These are phyloP conservation scores for Archips xylosteana DNA, from an alignment of 2,888 invertebrate species.

Conservation along the genomic window DNA sequence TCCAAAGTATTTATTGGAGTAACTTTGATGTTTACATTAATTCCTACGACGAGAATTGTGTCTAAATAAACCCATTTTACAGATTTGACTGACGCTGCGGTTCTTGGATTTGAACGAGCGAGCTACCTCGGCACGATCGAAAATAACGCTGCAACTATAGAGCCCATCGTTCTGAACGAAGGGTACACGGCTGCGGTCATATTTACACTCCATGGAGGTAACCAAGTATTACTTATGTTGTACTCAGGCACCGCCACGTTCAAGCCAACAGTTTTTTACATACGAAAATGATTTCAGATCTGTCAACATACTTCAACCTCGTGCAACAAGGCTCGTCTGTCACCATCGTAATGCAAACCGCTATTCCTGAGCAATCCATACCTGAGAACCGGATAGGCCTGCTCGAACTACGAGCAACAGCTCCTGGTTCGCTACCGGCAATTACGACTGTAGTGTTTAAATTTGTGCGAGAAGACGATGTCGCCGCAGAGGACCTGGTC, in stretches of 20 bases:
- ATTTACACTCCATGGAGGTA: conserved; percentile 45
- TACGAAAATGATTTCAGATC: conserved; percentile 47
- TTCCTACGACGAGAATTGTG: too few relatives aligned
- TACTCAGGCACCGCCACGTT: background rate
- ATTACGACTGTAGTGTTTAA: conserved; percentile 53
- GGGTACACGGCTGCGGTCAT: conserved; percentile 44
- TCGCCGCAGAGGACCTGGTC: conserved; percentile 31
- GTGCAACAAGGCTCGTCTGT: conserved; percentile 39
- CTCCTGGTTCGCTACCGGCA: conserved; percentile 48
- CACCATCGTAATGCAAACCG: conserved; percentile 38
- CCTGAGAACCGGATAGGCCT: conserved; percentile 51
- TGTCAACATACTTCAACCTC: conserved; percentile 43
- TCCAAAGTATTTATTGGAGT: background rate
- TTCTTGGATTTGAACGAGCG: conserved; percentile 48
- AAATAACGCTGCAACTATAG: conserved; percentile 34
- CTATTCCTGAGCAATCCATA: conserved; percentile 52
- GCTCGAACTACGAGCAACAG: conserved; percentile 52
- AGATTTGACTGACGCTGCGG: conserved; percentile 32
- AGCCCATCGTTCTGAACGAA: conserved; percentile 43
- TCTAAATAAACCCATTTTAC: conserved; percentile 46
- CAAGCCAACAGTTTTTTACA: conserved; percentile 19
- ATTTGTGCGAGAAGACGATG: conserved; percentile 38
- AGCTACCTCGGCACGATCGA: conserved; percentile 46
- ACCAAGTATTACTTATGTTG: conserved; percentile 6
- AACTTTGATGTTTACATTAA: too few relatives aligned